Base-by-base conservation (phyloP, 2,888 invertebrate genomes). In the Agonopterix subpropinquella region DNA sequence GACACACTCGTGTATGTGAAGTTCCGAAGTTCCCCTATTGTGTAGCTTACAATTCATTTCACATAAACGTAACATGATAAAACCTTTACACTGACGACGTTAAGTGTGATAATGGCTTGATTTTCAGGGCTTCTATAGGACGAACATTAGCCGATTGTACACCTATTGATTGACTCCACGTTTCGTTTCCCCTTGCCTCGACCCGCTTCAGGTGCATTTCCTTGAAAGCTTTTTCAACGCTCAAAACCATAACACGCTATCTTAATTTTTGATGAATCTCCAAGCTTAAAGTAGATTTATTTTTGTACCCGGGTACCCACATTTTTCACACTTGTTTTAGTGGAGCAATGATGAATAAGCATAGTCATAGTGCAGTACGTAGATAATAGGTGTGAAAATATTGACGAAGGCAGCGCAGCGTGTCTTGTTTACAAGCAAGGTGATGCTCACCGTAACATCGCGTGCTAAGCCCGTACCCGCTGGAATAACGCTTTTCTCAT, bases 131-230 rank as follows among this genome's bases (percentile, higher is more conserved):
- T 28, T 28, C 5, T 28, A 7, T 28, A 5, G 28, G 13, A 11
- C 43, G 11, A 13, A 43, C 13, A 11, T 9, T 9, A 35, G 36
- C 11, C 44, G 45, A 41, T 41, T 48, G 45, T n/a, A 57, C 62
- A 62, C 64, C 69, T 80, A 82, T 82, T 77, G 83, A 83, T 83
- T 84, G 76, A 73, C 67, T 74, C 59, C 61, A 55, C 65, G 65
- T 64, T 18, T 28, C 28, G 28, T 28, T 28, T 28, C 28, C 28
- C 28, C 28, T 28, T 7, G 55, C 58, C 51, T 62, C 61, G 54
- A 42, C 11, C 11, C 60, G 52, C 57, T 53, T 55, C 54, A 53
- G 60, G 56, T 81, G 78, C 77, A 80, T 74, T 81, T 76, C 69
- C 67, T 73, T 61, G 55, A 64, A 66, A 62, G 55, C 60, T 53